Conservation (phyloP, 2,888 invertebrate species). For the Muscina levida region DNA sequence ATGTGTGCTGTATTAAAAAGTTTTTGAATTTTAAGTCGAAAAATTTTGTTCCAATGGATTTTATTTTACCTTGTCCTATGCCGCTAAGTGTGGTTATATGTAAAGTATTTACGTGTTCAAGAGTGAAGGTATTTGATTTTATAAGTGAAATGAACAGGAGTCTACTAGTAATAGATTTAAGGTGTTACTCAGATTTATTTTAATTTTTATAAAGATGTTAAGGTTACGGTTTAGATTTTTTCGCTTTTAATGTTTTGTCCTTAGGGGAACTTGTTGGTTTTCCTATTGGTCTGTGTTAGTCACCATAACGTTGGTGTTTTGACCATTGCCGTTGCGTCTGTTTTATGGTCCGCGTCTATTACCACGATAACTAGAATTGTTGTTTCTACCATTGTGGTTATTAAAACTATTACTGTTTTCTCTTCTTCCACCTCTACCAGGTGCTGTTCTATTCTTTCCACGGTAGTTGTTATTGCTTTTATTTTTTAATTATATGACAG, state of each 20-base stretch:
- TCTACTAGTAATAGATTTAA: background rate
- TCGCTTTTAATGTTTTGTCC: background rate
- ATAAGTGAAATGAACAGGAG: background rate
- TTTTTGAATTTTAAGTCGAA: background rate
- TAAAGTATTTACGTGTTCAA: background rate
- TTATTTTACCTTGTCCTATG: conserved; percentile 8
- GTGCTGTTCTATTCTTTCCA: too few relatives aligned
- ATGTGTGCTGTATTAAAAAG: conserved; percentile 1
- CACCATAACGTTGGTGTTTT: too few relatives aligned
- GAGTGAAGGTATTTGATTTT: background rate
- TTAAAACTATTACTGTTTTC: too few relatives aligned
- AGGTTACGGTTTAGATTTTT: conserved; percentile 9
- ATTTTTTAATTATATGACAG: too few relatives aligned
- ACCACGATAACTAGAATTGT: too few relatives aligned
- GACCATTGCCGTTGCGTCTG: too few relatives aligned
- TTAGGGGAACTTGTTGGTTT: too few relatives aligned
- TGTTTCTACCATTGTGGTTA: too few relatives aligned
- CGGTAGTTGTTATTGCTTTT: too few relatives aligned
- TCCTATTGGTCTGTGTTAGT: too few relatives aligned
- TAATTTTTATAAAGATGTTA: background rate
- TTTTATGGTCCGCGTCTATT: too few relatives aligned
- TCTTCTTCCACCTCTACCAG: too few relatives aligned
- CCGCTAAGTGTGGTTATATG: conserved; percentile 1
- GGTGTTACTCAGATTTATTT: background rate
- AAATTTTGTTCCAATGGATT: background rate